Base-by-base conservation (phyloP, 2,888 invertebrate species). In the Mesoligia furuncula region DNA sequence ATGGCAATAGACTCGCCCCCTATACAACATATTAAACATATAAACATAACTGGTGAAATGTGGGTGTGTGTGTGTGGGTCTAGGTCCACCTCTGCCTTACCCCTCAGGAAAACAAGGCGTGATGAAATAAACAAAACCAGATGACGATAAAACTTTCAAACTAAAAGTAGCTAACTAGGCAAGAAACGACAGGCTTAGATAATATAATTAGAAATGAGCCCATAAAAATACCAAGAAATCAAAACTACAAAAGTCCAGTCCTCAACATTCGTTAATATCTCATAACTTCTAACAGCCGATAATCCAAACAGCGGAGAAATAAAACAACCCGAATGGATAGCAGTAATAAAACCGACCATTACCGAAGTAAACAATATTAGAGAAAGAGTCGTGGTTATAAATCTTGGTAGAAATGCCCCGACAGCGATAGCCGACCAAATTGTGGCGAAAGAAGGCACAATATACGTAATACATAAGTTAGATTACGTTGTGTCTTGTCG, bases 341-440 rank as follows among this genome's bases (percentile, higher is more conserved):
- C 87, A 73, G 84, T 81, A 87, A 88, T 88, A 88, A 88, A 88
- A 88, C 88, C 84, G 80, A 71, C 85, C 86, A 93, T 94, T 95
- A 95, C 94, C 88, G 91, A 93, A 95, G 95, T 95, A 95, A 96
- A 96, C 95, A 96, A 95, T 95, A 96, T 96, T 95, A 95, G 92
- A 92, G 92, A 93, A 93, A 92, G 93, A 95, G 92, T 93, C 94
- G 88, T 90, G 87, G 92, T 91, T 89, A 94, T 96, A 96, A 96
- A 96, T 96, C 94, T 93, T 88, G 81, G 87, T 86, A 89, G 90
- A 93, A 95, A 95, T 94, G 94, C 92, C 92, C 91, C 89, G 89
- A 90, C 91, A 90, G 92, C 93, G 94, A 94, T 93, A 92, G 93
- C 92, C 87, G 90, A 92, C 94, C 93, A 93, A 95, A 95, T 93